Base-by-base conservation (phyloP, 35 echinoderm and acorn worm species). In the Diadema setosum region DNA sequence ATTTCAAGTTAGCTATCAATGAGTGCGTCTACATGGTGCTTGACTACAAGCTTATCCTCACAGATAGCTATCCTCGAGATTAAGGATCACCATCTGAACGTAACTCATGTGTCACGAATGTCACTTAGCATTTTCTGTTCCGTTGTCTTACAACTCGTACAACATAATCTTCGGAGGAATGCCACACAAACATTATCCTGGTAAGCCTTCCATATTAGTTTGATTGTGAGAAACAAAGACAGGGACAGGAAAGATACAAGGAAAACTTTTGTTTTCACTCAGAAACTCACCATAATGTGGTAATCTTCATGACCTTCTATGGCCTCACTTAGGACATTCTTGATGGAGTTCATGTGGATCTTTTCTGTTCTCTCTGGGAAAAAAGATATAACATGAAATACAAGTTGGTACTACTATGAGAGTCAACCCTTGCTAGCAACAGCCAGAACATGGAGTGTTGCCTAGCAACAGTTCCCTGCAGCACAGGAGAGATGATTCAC, bases 301-400 rank as follows among this genome's bases (percentile, higher is more conserved):
- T 98, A 98, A 39, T 98, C 92, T 32, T 98, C 96, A 67, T 94
- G 92, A 58, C 96, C 96, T 39, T 98, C 96, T 48, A 98, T 98
- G 12, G 96, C 87, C 60, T 98, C 96, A 89, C 96, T 98, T 37
- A 98, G 46, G 34, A 98, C 92, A 84, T 94, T 93, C 82, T 92
- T 98, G 58, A 98, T 92, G 18, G 92, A 94, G 45, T 63, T 84
- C 96, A 98, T 98, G 5, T 85, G 84, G 39, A 98, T 46, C 67
- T 98, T 98, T 75, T 98, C 96, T 60, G 96, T 98, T 87, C 96
- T 69, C 81, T 98, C 96, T 98, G 88, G 37, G 32, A 64, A 49
- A 52, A 25, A 91, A 91, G 30, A 76, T 14, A 42, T 33, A 78
- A 76, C 23, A 42, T 52, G 0, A 46, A 29, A 78, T 78, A 78